phyloP scores from a whole-genome alignment of 2,797 vertebrate genomes.

The Carduelis carduelis region DNA sequence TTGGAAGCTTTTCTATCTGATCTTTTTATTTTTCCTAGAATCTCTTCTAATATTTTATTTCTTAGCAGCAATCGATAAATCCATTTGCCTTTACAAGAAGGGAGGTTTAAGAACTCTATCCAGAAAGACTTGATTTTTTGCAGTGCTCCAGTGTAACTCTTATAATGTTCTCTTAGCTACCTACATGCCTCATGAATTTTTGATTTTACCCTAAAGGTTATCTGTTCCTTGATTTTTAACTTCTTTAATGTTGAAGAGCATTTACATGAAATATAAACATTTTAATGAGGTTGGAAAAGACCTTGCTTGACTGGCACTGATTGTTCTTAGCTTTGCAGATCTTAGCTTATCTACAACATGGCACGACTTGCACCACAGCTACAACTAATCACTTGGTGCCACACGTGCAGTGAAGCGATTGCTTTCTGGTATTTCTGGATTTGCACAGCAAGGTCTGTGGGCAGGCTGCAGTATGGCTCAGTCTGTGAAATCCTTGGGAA shows the following conservation, averaged over 20 bases:
- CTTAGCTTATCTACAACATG: not conserved
- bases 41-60: not conserved
- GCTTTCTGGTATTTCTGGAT: not conserved
- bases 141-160: not conserved
- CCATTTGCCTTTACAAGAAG: not conserved
- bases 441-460: not conserved
- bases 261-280: not conserved
- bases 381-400: not conserved
- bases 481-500: not conserved
- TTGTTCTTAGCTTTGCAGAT: not conserved
- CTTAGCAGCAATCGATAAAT: not conserved
- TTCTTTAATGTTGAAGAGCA: not conserved
- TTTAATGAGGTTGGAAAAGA: not conserved
- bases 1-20: not conserved
- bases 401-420: rapidly evolving
- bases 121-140: not conserved
- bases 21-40: not conserved
- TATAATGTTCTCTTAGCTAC: not conserved
- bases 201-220: not conserved
- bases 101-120: not conserved
- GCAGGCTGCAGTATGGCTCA: not conserved
- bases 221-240: not conserved
- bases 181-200: rapidly evolving
- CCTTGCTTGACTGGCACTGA: not conserved
- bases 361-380: rapidly evolving